Evolutionary conservation across 2,113 vertebrate species (phyloP), one percentile per base, ranked within the genome.

Genomic region (human): DNA sequence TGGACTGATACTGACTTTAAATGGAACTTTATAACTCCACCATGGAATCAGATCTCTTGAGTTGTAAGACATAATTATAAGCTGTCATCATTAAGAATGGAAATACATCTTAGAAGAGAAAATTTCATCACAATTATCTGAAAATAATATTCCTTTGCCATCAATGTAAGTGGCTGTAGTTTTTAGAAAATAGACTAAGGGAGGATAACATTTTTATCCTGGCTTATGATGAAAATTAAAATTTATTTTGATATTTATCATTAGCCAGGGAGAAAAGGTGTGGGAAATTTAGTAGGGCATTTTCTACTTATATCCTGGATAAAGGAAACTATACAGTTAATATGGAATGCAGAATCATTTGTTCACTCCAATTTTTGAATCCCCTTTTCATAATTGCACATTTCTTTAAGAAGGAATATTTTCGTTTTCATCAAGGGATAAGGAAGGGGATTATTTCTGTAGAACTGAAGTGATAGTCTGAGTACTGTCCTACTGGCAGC

Each of bases 71-170:
- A 52, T 61, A 89, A 84, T 80, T 85, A n/a, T 73, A 92, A 83
- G 61, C 2, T 73, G 5, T 35, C 1, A 48, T 83, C 30, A 43
- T 89, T 95, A 83, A 80, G 50, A 57, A n/a, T 79, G 32, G 10
- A 83, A 94, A 35, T 66, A 18, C 61, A 35, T 55, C 50, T 83
- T 82, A 52, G 64, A 89, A 90, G 52, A 59, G 27, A 92, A 90
- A 50, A 16, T 90, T 78, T 87, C 57, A 72, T 80, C 89, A 59
- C 7, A 90, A 14, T 94, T 57, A 75, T 72, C 81, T 90, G 75
- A 97, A 92, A 84, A 40, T 43, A 87, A 57, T 86, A 92, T 52
- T 64, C 4, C 23, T 94, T 90, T 91, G 14, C 32, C 92, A 86
- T 59, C 13, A 85, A 85, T n/a, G 61, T 90, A 92, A 94, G 79